Conservation (phyloP, 2,888 invertebrate genomes). For the Patella ulyssiponensis region DNA sequence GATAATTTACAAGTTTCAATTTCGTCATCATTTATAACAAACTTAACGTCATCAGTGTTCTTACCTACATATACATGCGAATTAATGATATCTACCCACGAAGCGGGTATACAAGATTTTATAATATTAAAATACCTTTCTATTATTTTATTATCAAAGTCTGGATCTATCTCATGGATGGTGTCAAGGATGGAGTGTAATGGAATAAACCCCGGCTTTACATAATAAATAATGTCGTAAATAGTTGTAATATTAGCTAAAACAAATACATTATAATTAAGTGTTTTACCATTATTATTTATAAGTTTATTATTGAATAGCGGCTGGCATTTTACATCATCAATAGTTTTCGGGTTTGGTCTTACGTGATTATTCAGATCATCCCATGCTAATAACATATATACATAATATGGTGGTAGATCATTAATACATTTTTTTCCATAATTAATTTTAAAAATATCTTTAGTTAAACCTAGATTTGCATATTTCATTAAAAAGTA, state of each 20-base stretch:
- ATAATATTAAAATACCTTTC: too few relatives aligned
- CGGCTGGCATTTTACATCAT: background rate
- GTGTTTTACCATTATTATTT: background rate
- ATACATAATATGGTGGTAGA: background rate
- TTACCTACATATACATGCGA: background rate
- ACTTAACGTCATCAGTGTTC: background rate
- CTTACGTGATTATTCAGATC: background rate
- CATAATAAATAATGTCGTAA: background rate
- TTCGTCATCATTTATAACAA: background rate
- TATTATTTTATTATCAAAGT: too few relatives aligned
- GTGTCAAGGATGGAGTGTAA: background rate
- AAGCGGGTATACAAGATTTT: too few relatives aligned
- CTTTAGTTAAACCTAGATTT: background rate
- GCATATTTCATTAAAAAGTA: background rate
- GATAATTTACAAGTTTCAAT: background rate
- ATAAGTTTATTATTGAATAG: background rate
- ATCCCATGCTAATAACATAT: background rate
- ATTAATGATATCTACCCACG: background rate
- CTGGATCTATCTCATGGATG: background rate
- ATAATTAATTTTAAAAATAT: background rate
- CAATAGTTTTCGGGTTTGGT: background rate
- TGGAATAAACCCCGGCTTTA: background rate
- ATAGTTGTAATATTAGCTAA: background rate
- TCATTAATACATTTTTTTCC: background rate
- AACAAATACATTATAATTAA: background rate